phyloP scores from a whole-genome alignment of 2,797 vertebrate species.

The Clamator glandarius region DNA sequence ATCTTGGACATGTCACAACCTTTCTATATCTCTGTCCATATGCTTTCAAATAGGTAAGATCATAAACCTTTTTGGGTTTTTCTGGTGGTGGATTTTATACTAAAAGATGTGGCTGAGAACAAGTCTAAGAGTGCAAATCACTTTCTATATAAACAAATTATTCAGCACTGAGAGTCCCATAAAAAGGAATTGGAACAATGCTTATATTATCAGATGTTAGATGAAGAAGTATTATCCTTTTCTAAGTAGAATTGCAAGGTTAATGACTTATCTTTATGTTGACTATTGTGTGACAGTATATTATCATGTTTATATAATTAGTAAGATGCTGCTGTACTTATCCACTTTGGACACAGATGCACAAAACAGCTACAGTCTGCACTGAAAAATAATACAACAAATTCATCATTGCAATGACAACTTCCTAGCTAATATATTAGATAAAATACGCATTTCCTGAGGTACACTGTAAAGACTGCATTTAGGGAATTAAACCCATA shows the following conservation, averaged over 20 bases:
- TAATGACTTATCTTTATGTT: conserved; percentile 48
- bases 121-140: neutral
- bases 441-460: conserved; percentile 1
- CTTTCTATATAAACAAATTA: neutral
- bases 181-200: neutral
- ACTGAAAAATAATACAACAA: neutral
- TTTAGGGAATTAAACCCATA: conserved; percentile 29
- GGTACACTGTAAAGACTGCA: neutral
- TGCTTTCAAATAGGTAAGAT: neutral
- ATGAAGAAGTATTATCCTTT: conserved; percentile 32
- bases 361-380: neutral
- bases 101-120: neutral
- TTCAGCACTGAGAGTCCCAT: neutral
- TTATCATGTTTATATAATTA: conserved; percentile 41
- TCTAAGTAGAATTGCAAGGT: conserved; percentile 5
- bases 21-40: neutral
- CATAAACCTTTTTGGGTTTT: neutral
- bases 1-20: neutral
- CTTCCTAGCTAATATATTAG: conserved; percentile 21
- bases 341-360: neutral
- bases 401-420: neutral
- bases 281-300: conserved; percentile 30
- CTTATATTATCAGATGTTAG: conserved; percentile 8
- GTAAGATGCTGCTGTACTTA: conserved; percentile 12
- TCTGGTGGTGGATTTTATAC: neutral